Conservation (phyloP, 1,140 invertebrate genomes). For the Campodea augens region DNA sequence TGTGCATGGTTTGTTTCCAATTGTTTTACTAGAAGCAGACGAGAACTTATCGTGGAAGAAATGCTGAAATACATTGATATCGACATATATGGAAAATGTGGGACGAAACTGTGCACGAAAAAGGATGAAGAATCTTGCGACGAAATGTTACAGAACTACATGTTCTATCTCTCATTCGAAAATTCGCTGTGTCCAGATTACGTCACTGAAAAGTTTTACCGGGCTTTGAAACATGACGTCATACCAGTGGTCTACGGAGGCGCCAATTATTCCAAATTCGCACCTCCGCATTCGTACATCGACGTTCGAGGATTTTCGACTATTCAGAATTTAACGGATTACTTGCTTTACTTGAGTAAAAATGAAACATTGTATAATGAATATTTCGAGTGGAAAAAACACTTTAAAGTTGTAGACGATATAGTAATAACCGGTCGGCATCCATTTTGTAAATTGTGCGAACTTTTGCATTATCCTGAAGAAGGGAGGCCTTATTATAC, state of each 20-base stretch:
- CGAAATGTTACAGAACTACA: slow-evolving; percentile 16
- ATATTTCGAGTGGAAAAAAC: slow-evolving; percentile 20
- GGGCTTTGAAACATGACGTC: slow-evolving; percentile 17
- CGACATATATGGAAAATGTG: slow-evolving; percentile 34
- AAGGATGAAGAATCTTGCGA: slow-evolving; percentile 12
- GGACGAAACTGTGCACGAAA: slow-evolving; percentile 10
- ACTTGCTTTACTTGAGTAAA: slow-evolving; percentile 27
- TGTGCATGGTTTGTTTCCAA: slow-evolving; percentile 32
- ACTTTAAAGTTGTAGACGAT: slow-evolving; percentile 6
- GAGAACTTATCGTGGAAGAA: slow-evolving; percentile 27
- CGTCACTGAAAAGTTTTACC: slow-evolving; percentile 16
- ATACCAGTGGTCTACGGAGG: slow-evolving; percentile 36
- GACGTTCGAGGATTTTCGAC: slow-evolving; percentile 32
- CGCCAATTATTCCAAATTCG: slow-evolving; percentile 29
- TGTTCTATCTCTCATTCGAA: slow-evolving; percentile 24
- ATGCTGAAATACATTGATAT: slow-evolving; percentile 27
- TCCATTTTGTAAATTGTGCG: neutral
- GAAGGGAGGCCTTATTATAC: neutral
- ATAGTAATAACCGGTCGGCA: neutral
- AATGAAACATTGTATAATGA: slow-evolving; percentile 17
- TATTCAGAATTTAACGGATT: slow-evolving; percentile 28
- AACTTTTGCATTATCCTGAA: neutral
- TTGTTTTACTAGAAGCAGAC: slow-evolving; percentile 24
- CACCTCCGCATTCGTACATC: slow-evolving; percentile 38
- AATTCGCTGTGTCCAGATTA: slow-evolving; percentile 24